Base-by-base conservation (phyloP, 2,113 vertebrate species). In the Sinosuthora webbiana region DNA sequence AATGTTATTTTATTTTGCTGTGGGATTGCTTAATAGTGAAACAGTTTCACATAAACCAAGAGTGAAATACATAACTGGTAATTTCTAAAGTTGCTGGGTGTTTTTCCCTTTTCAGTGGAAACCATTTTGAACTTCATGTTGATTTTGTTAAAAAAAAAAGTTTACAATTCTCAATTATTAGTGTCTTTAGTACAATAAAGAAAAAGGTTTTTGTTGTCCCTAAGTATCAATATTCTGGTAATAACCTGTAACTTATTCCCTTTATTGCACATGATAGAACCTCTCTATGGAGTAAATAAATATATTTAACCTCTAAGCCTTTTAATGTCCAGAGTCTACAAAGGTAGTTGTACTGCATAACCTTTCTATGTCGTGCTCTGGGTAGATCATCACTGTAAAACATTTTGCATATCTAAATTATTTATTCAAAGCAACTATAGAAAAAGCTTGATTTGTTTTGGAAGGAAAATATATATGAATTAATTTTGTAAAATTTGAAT, bases 381-480 rank as follows among this genome's bases (percentile, higher is more conserved):
- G 7, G 9, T 60, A 79, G 42, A 64, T 85, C 25, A 47, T 75
- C 47, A 23, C 47, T 92, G 35, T 71, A 74, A 96, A 95, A 85
- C 33, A 6, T 64, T 97, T 94, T 97, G 45, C 76, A 55, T 93
- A 78, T 35, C 68, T 94, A 93, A 96, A 94, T 83, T 90, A 94
- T 93, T 85, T 93, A 97, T 93, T 97, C 63, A 96, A 97, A 97
- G 23, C 81, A 93, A 15, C 87, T 74, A 8, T 83, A 93, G 65
- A 93, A 52, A 95, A 94, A 95, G 64, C 71, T 94, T 62, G 39
- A 64, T 92, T 67, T 95, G 24, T 92, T 89, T 96, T 49, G 60
- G 19, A 59, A 85, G 49, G 76, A 93, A 90, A 95, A 90, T 88
- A 55, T 20, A 90, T 44, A 44, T 93, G 81, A 82, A 81, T 95